Base-by-base conservation (phyloP, 1,140 invertebrate genomes). In the Carposina sasakii region DNA sequence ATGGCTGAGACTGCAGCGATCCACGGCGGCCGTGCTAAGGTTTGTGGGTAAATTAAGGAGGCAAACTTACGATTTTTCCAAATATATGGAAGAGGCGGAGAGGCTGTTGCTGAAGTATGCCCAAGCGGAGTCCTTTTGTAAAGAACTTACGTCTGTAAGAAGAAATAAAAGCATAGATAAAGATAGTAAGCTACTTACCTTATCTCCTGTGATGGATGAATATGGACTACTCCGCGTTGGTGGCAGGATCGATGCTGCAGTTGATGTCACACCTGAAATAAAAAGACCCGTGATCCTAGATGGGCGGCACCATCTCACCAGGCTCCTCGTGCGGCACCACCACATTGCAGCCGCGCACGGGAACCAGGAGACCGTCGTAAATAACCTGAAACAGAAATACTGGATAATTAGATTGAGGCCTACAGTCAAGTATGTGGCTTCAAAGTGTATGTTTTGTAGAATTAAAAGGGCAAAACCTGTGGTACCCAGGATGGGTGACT, bases 41-140 rank as follows among this genome's bases (percentile, higher is more conserved):
- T 43, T 43, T 17, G 31, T 43, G 3, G 15, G 31, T 19, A 43
- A 15, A 22, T 43, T n/a, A n/a, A n/a, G n/a, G n/a, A n/a, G n/a
- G n/a, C n/a, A n/a, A n/a, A n/a, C n/a, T n/a, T n/a, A n/a, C n/a
- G n/a, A n/a, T n/a, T n/a, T n/a, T n/a, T n/a, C n/a, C n/a, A n/a
- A n/a, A n/a, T n/a, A n/a, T n/a, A 28, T 28, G 24, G 24, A 28
- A 12, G 12, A 28, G 6, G 24, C 24, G 6, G 24, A 28, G 12
- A 28, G 24, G 24, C 12, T 28, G 12, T 12, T 28, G 6, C 6
- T 28, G 12, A 28, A 28, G 12, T 28, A 28, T 28, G 12, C 6
- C 24, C 24, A 28, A 28, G 24, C 24, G 12, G 12, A 28, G 12
- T 28, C 24, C 6, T 28, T 28, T 28, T 12, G 6, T 28, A 12